Percentiles rank a stretch among this genome's conserved stretches.
Evolutionary conservation across 2,113 vertebrate genomes (phyloP).

Genomic region (Paradoxurus hermaphroditus): DNA sequence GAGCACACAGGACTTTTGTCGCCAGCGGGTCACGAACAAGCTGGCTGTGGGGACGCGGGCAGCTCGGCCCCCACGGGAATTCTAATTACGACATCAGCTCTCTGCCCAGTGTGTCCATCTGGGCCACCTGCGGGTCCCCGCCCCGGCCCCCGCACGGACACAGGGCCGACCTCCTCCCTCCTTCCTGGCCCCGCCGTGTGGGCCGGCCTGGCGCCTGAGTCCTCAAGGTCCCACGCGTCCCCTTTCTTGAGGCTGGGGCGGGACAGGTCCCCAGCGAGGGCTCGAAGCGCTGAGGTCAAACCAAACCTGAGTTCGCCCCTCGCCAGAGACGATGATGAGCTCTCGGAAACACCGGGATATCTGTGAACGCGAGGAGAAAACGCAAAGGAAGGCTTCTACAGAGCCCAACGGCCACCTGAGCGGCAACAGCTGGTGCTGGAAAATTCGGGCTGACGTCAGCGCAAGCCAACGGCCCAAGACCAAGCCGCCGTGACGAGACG

Average conservation of each 20-base stretch:
- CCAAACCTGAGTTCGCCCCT: not conserved
- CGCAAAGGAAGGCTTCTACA: not conserved
- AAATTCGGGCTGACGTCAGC: not conserved
- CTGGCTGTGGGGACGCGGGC: not conserved
- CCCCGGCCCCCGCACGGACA: not conserved
- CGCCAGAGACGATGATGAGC: not conserved
- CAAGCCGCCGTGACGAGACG: fast-evolving
- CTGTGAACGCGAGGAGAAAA: not conserved
- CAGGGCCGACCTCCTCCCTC: not conserved
- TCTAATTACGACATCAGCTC: not conserved
- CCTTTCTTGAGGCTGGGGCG: not conserved
- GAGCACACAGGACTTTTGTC: not conserved
- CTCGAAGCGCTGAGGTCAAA: not conserved
- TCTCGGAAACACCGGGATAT: not conserved
- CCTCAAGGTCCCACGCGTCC: not conserved
- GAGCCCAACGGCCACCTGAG: not conserved
- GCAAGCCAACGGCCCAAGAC: not conserved
- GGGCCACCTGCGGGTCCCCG: not conserved
- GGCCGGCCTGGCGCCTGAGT: not conserved
- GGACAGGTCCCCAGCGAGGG: not conserved
- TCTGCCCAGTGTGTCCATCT: not conserved
- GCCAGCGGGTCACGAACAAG: not conserved
- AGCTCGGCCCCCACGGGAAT: not conserved
- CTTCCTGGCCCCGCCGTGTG: fast-evolving
- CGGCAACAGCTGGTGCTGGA: not conserved